Evolutionary conservation across 2,113 vertebrate species (phyloP).

Genomic region (Microcebus griseorufus): DNA sequence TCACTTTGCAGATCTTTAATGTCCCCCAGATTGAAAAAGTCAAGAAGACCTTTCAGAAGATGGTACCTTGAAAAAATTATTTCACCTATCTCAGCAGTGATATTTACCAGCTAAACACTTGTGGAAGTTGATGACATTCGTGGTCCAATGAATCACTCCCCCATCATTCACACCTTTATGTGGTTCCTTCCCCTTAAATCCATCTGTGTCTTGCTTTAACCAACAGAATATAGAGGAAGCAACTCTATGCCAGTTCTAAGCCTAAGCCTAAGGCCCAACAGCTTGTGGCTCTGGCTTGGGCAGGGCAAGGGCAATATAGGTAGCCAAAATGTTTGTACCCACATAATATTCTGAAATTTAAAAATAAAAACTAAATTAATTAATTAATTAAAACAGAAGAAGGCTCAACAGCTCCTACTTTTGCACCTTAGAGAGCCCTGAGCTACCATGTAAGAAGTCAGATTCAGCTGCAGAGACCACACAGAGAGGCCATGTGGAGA

Average conservation of each 20-base stretch:
- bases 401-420: background rate
- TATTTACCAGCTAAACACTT: background rate
- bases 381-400: background rate
- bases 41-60: conserved; percentile 16
- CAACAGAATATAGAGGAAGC: background rate
- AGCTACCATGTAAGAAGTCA: background rate
- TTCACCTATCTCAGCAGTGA: background rate
- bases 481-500: background rate
- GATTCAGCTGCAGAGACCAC: background rate
- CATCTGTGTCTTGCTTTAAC: background rate
- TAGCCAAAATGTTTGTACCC: background rate
- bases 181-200: background rate
- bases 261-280: background rate
- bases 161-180: background rate
- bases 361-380: background rate
- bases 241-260: background rate
- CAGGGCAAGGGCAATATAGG: too few species aligned
- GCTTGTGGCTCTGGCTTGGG: background rate
- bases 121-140: background rate
- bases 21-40: background rate
- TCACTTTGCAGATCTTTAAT: background rate
- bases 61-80: background rate
- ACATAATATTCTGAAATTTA: too few species aligned
- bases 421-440: background rate
- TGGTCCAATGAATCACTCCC: background rate